Base-by-base conservation (phyloP, 2,888 invertebrate genomes). In the Lissocephala sabroskyi region DNA sequence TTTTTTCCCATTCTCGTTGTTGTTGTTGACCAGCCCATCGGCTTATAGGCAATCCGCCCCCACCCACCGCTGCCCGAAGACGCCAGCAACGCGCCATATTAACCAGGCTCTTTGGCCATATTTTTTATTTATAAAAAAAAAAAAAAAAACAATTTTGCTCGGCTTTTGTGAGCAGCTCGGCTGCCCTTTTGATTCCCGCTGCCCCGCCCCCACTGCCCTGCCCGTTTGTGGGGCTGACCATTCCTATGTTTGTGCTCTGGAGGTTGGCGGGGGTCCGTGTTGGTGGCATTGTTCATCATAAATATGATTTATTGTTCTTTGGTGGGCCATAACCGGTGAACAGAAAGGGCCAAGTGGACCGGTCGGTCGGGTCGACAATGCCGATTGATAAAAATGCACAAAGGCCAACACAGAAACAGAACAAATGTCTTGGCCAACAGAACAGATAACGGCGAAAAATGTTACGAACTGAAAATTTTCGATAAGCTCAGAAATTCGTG, bases 81-180 rank as follows among this genome's bases (percentile, higher is more conserved):
- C 61, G 55, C 61, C 68, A 54, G 59, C 68, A 75, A 67, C 76
- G n/a, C n/a, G 64, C 71, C 61, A 58, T 56, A 71, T 71, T 75
- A 71, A 65, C 76, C 58, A 18, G 59, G 59, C 71, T 62, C 62
- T 62, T 53, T 53, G 52, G 56, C 59, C 73, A 64, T 6, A 17
- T 19, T 30, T 18, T 41, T 18, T 33, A 5, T 41, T 11, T 9
- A 29, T 16, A 39, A 17, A n/a, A 11, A 29, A 41, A 41, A 10
- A 11, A 17, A 16, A 40, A 28, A 13, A 41, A 16, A 30, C 29
- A 17, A 17, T 11, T 39, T 39, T 39, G 19, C 19, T 39, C n/a
- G 39, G 11, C n/a, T 26, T 23, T 40, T 40, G 17, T n/a, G n/a
- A n/a, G n/a, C n/a, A n/a, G n/a, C 11, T 9, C 14, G 28, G 28